Conservation (phyloP, 2,888 invertebrate species). For the Megamerina dolium region DNA sequence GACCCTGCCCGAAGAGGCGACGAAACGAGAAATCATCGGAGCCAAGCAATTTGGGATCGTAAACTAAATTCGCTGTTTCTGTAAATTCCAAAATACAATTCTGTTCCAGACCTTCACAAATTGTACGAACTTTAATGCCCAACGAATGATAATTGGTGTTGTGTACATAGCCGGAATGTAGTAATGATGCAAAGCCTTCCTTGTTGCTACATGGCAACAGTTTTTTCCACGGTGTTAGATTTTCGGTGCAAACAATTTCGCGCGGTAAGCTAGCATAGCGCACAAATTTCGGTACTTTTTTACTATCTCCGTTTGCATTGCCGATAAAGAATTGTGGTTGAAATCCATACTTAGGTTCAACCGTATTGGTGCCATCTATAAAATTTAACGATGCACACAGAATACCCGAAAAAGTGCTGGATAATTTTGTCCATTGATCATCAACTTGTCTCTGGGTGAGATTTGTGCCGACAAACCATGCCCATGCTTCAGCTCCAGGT, state of each 20-base stretch:
- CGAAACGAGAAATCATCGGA: constrained; percentile 77
- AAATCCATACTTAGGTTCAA: constrained; percentile 77
- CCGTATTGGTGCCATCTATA: constrained; percentile 76
- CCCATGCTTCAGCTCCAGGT: constrained; percentile 90
- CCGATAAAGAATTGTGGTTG: constrained; percentile 56
- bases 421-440: constrained; percentile 79
- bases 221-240: constrained; percentile 97
- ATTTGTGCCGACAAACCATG: constrained; percentile 76
- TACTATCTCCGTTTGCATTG: constrained; percentile 60
- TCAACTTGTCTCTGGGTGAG: constrained; percentile 54
- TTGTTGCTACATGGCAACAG: constrained; percentile 90
- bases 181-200: constrained; percentile 76
- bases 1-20: constrained; percentile 79
- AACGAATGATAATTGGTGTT: constrained; percentile 91
- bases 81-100: constrained; percentile 70
- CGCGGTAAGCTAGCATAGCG: constrained; percentile 87
- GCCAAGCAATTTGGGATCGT: constrained; percentile 61
- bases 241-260: constrained; percentile 98
- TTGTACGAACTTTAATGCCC: constrained; percentile 74
- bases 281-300: constrained; percentile 49
- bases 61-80: constrained; percentile 81
- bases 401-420: constrained; percentile 87
- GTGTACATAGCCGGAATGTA: constrained; percentile 87
- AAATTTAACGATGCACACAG: constrained; percentile 96
- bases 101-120: constrained; percentile 59